A percentile compares a stretch with the other conserved stretches of the same genome.
Evolutionary conservation across 2,888 invertebrate species (phyloP).

Genomic region (Periphyllus acericola): DNA sequence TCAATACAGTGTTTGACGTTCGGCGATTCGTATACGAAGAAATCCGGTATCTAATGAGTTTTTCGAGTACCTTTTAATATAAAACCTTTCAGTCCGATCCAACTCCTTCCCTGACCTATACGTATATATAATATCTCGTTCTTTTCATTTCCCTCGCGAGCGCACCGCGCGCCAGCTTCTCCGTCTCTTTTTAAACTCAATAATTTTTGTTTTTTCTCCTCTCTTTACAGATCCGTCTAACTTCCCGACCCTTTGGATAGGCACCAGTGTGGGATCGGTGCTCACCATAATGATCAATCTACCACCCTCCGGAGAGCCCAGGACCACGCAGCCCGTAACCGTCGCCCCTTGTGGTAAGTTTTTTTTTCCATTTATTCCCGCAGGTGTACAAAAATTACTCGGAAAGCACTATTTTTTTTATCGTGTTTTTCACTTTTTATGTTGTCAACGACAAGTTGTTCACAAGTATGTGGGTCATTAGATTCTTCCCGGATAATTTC

Average conservation of each 20-base stretch:
- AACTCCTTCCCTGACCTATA: not conserved
- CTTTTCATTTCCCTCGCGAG: not conserved
- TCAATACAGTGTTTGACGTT: slow-evolving; percentile 95
- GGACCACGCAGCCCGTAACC: slow-evolving; percentile 83
- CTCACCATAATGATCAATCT: slow-evolving; percentile 88
- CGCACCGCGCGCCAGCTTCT: not conserved
- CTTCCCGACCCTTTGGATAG: slow-evolving; percentile 95
- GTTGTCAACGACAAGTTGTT: not conserved
- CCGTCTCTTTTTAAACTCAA: not conserved
- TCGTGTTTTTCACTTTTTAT: not conserved
- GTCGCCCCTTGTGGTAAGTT: slow-evolving; percentile 84
- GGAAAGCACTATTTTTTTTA: not conserved
- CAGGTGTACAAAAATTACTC: slow-evolving; percentile 4
- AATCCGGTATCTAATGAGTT: slow-evolving; percentile 75
- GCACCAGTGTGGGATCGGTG: slow-evolving; percentile 96
- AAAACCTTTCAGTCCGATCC: not conserved
- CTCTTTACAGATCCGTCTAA: slow-evolving; percentile 79
- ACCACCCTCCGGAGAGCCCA: slow-evolving; percentile 81
- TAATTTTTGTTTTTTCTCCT: slow-evolving; percentile 52
- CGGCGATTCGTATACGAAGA: slow-evolving; percentile 93
- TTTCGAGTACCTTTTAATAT: slow-evolving; percentile 28
- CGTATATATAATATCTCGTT: no score
- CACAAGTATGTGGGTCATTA: not conserved
- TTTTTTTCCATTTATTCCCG: not conserved
- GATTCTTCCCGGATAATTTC: slow-evolving; percentile 1